These are phyloP conservation scores for Dendrolimus kikuchii DNA, from an alignment of 1,140 invertebrate species.

Conservation along the genomic window DNA sequence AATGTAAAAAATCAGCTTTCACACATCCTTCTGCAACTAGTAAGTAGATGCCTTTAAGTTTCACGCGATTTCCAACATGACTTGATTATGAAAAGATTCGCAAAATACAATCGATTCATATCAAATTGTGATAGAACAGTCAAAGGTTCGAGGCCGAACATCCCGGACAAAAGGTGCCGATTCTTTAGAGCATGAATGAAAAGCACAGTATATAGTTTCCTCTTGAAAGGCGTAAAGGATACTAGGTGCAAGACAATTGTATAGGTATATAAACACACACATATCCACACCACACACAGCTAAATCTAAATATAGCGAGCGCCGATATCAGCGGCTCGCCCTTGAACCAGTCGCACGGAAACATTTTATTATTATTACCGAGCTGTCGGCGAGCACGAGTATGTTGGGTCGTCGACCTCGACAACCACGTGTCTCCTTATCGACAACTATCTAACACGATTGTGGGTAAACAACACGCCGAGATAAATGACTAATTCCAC, in stretches of 20 bases:
- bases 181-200: no score
- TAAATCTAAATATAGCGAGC: constrained; percentile 72
- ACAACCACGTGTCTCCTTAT: constrained; percentile 70
- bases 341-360: constrained; percentile 72
- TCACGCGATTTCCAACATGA: no score
- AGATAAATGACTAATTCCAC: constrained; percentile 71
- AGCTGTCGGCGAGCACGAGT: constrained; percentile 70
- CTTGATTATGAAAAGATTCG: no score
- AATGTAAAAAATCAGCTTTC: no score
- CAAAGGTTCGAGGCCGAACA: no score
- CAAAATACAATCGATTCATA: background rate
- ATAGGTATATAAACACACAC: constrained; percentile 34
- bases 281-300: constrained; percentile 58
- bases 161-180: no score
- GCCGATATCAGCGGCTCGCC: constrained; percentile 71
- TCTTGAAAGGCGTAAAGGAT: constrained; percentile 6
- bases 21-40: no score
- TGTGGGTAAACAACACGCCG: constrained; percentile 66
- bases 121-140: background rate
- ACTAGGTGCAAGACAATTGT: constrained; percentile 29
- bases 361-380: constrained; percentile 72
- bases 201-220: background rate
- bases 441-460: constrained; percentile 72
- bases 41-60: no score
- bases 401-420: constrained; percentile 66